Evolutionary conservation across 1,140 invertebrate species (phyloP), one percentile per base, ranked within the genome.

Genomic region (Magallana angulata): DNA sequence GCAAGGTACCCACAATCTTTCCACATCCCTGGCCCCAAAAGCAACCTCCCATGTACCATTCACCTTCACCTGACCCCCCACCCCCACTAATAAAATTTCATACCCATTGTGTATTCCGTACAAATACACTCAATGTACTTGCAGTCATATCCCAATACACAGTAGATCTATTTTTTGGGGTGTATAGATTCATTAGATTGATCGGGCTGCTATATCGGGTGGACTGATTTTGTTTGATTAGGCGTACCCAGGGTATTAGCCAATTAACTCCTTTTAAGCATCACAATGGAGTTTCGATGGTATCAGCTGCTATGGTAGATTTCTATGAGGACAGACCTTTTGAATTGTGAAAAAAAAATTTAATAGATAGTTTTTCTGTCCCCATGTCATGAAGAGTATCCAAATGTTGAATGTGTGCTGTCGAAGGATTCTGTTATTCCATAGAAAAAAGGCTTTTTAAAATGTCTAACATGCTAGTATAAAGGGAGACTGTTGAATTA

Each of bases 251-350:
- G 24, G 24, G 11, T 30, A 76, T 76, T 76, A 76, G 36, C 24
- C 24, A 76, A 36, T 76, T 76, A 76, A 71, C 64, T 71, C 64
- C 64, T 71, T 71, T 71, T 30, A 76, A 76, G 24, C 68, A 24
- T 30, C 18, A 8, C 68, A 36, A 76, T 76, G 24, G 8, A 11
- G 24, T 30, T 30, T 48, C 7, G 68, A 76, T 76, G 18, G 18
- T 76, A 76, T 76, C 68, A 12, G 68, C 24, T 12, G 14, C 30
- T 76, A 30, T 12, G 24, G 24, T 12, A 24, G 12, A 36, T 12
- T 76, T 76, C 12, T 12, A 12, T 11, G 8, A 6, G 14, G 60
- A 62, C 60, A 14, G 60, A 12, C n/a, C 60, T 6, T 62, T n/a
- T 62, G 11, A 62, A 6, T 62, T 12, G n/a, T 62, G 24, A 62